Base-by-base conservation (phyloP, 23 tunicate genomes). In the Phallusia fumigata region DNA sequence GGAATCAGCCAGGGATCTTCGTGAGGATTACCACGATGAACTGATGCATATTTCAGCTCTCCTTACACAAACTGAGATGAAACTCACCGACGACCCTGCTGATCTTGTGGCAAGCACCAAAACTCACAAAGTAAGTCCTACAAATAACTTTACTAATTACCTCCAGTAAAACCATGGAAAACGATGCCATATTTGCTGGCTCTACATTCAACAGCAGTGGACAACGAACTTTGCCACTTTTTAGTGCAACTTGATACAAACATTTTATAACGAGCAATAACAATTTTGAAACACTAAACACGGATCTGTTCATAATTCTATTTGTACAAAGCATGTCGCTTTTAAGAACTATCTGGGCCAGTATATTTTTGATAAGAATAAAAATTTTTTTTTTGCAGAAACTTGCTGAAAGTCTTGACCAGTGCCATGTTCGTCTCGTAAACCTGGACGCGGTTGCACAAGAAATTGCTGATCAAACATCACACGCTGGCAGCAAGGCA, bases 391-490 rank as follows among this genome's bases (percentile, higher is more conserved):
- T 65, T 64, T 30, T 84, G 32, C 64, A 88, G 93, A 80, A 80
- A 32, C 65, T 86, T 18, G 47, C 44, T 2, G 44, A 65, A 5
- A 83, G 85, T 28, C 65, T 94, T 18, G 98, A 94, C 75, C 82
- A 80, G 31, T 80, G 80, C 45, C 87, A 86, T 53, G 90, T 89
- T 0, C 84, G 91, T 0, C 86, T 94, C 19, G 94, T 89, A 2
- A 86, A 53, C 86, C 86, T 94, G 21, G 94, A 89, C 72, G 95
- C 94, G 19, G 74, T 73, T 19, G 98, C 94, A 0, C 90, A 80
- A 49, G 94, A 94, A 73, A 94, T 94, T n/a, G 93, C 90, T 0
- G 98, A 94, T 30, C 94, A 94, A 75, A 89, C 98, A 32, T 75
- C 53, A 0, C 86, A 93, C 84, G 82, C 36, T 11, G 87, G 85